Conservation (phyloP, 2,888 invertebrate genomes). For the Hedychridium roseum region DNA sequence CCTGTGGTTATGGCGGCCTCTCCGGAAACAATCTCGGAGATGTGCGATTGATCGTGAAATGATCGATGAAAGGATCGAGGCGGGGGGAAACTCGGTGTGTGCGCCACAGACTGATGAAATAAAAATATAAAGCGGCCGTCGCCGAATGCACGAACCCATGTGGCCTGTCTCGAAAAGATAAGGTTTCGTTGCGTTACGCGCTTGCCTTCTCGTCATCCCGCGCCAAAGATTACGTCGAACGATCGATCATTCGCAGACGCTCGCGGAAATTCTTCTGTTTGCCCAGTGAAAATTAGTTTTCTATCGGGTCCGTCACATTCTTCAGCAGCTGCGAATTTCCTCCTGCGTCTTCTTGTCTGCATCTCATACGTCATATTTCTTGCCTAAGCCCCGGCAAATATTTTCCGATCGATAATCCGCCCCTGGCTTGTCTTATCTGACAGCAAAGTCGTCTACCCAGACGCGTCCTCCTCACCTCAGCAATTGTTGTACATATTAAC, state of each 20-base stretch:
- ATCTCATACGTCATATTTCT: no score
- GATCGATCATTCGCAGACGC: slow-evolving; percentile 39
- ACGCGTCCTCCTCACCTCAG: no score
- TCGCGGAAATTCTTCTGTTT: slow-evolving; percentile 37
- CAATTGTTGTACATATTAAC: no score
- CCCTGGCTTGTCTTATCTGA: no score
- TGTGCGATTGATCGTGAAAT: slow-evolving; percentile 42
- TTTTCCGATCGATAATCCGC: slow-evolving; percentile 15
- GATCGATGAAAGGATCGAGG: slow-evolving; percentile 40
- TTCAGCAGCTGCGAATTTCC: no score
- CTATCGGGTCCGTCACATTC: slow-evolving; percentile 6
- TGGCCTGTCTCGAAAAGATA: slow-evolving; percentile 41
- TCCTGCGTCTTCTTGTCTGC: no score
- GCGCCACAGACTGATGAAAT: slow-evolving; percentile 27
- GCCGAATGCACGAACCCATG: slow-evolving; percentile 9
- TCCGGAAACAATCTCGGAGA: slow-evolving; percentile 40
- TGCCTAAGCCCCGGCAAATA: no score
- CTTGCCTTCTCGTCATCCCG: slow-evolving; percentile 5
- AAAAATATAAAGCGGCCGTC: slow-evolving; percentile 23
- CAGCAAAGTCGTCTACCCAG: no score
- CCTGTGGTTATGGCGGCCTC: slow-evolving; percentile 27
- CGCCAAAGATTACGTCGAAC: slow-evolving; percentile 26
- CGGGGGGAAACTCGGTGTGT: slow-evolving; percentile 2
- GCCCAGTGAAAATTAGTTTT: slow-evolving; percentile 38
- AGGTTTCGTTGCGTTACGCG: slow-evolving; percentile 26